Evolutionary conservation across 2,888 invertebrate genomes (phyloP).

Genomic region (Teinopalpus imperialis): DNA sequence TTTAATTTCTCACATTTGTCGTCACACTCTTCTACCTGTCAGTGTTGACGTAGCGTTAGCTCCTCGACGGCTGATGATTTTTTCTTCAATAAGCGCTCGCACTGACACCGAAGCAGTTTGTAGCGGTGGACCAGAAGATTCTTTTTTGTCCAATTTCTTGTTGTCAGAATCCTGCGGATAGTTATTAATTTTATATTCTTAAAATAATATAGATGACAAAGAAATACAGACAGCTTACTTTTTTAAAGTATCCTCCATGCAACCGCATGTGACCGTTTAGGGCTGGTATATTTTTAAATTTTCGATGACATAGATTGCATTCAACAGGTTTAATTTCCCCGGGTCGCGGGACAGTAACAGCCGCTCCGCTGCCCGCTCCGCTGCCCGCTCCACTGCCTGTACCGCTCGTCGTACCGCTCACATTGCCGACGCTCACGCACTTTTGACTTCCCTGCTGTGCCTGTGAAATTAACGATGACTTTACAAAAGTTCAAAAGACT

Average conservation of each 20-base stretch:
- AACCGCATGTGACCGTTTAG: constrained; percentile 99
- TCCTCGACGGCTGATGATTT: constrained; percentile 93
- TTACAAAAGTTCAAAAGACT: constrained; percentile 71
- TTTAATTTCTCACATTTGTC: background rate
- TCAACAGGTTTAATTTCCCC: constrained; percentile 93
- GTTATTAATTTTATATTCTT: constrained; percentile 18
- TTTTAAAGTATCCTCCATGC: constrained; percentile 98
- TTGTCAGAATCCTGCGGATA: constrained; percentile 88
- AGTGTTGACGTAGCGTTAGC: constrained; percentile 59
- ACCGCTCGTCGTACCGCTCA: constrained; percentile 48
- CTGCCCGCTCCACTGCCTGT: constrained; percentile 43
- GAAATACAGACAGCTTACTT: constrained; percentile 75
- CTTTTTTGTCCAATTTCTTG: constrained; percentile 93
- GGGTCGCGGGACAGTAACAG: constrained; percentile 52
- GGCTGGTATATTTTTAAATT: constrained; percentile 98
- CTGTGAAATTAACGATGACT: constrained; percentile 70
- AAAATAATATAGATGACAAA: constrained; percentile 3
- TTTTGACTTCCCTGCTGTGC: constrained; percentile 67
- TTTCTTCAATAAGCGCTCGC: constrained; percentile 94
- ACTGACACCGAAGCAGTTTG: constrained; percentile 97
- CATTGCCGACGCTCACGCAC: constrained; percentile 48
- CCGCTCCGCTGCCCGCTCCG: too few relatives aligned
- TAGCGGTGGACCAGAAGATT: constrained; percentile 90
- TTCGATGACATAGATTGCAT: constrained; percentile 96
- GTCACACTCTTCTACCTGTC: too few relatives aligned